Evolutionary conservation across 2,888 invertebrate species (phyloP), one percentile per base, ranked within the genome.

Genomic region (Noctua fimbriata): DNA sequence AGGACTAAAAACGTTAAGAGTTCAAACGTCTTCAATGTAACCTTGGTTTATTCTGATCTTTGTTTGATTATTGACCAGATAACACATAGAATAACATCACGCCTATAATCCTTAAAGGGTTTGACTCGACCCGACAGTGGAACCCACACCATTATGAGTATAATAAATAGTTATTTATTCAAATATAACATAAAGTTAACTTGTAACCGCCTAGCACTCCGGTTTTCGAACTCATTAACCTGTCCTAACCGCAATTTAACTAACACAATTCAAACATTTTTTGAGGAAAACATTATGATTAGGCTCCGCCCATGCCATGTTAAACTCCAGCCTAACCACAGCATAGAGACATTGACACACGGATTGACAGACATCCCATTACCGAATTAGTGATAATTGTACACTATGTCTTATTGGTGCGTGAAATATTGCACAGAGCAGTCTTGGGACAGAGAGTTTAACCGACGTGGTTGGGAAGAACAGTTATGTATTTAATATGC

Each of bases 351-450:
- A 90, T 90, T 91, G 92, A 92, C 93, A 90, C 86, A 90, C 91
- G 89, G 93, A 93, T 92, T 94, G 94, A 94, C 94, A 93, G 92
- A 91, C 90, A 90, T 90, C 88, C 89, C 89, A 91, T 93, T 93
- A 92, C 90, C 90, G 89, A 92, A 94, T 93, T 92, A 93, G 86
- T 87, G 91, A 91, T 94, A 93, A 94, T 94, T 93, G 91, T 90
- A 93, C 79, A 89, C 85, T 83, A 82, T 83, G 81, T 86, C 88
- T 88, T 88, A 85, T 89, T 89, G 88, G 90, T 83, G 91, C 92
- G 93, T 91, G 90, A 90, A 93, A 90, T 87, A 83, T 83, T 79
- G 55, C 41, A 66, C 76, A 89, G 89, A 82, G 82, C 78, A 85
- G 41, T 7, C n/a, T 58, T 0, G 1, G 7, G 10, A 14, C 60